A percentile compares a stretch with the other conserved stretches of the same genome.
Conservation (phyloP, 2,113 vertebrate species). For the Zapornia atra region DNA sequence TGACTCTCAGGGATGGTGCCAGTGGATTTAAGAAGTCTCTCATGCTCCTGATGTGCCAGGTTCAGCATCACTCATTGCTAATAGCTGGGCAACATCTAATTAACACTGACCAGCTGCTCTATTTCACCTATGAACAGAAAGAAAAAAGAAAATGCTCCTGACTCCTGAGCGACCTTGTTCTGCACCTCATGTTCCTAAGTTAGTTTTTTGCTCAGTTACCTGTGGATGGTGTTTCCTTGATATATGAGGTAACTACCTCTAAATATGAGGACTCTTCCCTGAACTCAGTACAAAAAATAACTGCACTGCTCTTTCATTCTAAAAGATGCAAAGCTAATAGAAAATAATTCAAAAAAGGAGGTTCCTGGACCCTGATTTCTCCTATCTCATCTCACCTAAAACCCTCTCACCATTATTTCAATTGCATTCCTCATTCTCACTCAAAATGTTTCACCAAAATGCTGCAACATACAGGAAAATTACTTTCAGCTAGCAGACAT, state of each 20-base stretch:
- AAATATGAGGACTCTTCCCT: background rate
- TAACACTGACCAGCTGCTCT: background rate
- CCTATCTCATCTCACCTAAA: background rate
- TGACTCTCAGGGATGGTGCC: background rate
- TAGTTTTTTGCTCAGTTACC: background rate
- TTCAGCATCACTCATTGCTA: background rate
- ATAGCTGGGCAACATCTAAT: background rate
- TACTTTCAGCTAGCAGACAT: background rate
- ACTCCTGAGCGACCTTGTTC: background rate
- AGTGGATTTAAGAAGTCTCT: background rate
- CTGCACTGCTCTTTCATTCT: background rate
- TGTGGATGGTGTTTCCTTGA: background rate
- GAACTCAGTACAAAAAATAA: background rate
- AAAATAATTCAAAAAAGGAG: background rate
- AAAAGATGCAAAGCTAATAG: background rate
- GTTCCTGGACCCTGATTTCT: background rate
- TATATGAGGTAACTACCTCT: background rate
- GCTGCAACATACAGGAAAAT: background rate
- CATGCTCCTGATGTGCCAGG: background rate
- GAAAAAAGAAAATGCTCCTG: background rate
- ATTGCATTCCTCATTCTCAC: background rate
- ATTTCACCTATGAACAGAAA: background rate
- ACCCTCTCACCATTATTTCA: background rate
- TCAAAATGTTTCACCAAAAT: background rate
- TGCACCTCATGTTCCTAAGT: background rate